Conservation (phyloP, 2,888 invertebrate genomes). For the Harpalus rubripes region DNA sequence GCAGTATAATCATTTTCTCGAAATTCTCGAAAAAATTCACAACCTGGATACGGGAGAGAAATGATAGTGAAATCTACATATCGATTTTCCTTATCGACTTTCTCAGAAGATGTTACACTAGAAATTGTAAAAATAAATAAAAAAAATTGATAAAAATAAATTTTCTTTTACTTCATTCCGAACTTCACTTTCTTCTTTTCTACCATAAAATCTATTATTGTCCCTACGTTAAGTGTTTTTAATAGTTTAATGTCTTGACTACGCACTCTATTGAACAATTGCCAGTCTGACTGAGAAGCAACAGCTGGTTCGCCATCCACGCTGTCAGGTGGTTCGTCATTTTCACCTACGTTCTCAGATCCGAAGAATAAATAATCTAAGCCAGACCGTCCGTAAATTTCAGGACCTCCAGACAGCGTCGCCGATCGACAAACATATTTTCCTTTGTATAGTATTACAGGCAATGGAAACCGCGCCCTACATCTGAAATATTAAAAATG, state of each 20-base stretch:
- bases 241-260: constrained; percentile 85
- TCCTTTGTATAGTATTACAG: constrained; percentile 87
- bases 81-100: constrained; percentile 88
- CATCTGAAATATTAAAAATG: constrained; percentile 78
- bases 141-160: constrained; percentile 72
- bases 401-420: constrained; percentile 86
- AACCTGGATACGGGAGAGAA: constrained; percentile 90
- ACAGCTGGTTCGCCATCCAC: constrained; percentile 68
- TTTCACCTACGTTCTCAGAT: constrained; percentile 71
- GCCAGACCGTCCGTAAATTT: constrained; percentile 86
- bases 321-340: constrained; percentile 69
- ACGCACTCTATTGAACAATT: constrained; percentile 82
- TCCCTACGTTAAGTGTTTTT: constrained; percentile 84
- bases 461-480: constrained; percentile 87
- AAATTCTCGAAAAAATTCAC: constrained; percentile 89
- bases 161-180: constrained; percentile 84
- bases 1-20: constrained; percentile 85
- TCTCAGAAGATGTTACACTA: constrained; percentile 90
- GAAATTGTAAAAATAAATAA: not conserved
- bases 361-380: constrained; percentile 81
- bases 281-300: constrained; percentile 76
- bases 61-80: constrained; percentile 86
- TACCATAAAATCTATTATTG: constrained; percentile 91
- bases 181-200: constrained; percentile 91
- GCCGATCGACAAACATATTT: constrained; percentile 87